Conservation (phyloP, 2,797 vertebrate genomes). For the Chloroceryle inda region DNA sequence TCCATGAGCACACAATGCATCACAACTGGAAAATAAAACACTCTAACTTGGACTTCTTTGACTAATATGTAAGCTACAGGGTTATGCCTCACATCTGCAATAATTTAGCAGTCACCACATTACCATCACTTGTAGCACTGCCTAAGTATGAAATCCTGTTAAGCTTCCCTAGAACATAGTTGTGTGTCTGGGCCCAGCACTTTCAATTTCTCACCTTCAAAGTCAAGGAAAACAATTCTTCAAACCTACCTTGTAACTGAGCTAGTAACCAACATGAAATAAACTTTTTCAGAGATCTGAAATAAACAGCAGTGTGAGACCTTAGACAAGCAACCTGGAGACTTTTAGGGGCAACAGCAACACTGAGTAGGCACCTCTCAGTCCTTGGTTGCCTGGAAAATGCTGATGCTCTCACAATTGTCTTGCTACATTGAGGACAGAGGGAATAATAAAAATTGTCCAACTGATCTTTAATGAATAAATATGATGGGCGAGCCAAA, state of each 20-base stretch:
- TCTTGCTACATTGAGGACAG: not conserved
- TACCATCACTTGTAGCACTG: not conserved
- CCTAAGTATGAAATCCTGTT: not conserved
- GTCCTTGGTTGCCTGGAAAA: not conserved
- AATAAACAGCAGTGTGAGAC: not conserved
- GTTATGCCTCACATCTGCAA: not conserved
- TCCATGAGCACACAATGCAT: not conserved
- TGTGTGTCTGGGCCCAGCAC: not conserved
- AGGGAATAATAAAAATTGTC: not conserved
- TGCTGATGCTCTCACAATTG: not conserved
- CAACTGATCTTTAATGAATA: not conserved
- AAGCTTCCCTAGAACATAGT: not conserved
- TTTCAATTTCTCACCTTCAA: not conserved
- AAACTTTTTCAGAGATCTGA: not conserved
- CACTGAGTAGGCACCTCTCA: not conserved
- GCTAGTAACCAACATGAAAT: not conserved
- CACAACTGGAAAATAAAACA: not conserved
- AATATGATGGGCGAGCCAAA: not conserved
- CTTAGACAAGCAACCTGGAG: not conserved
- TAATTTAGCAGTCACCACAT: not conserved
- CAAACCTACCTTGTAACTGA: not conserved
- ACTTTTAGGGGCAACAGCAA: not conserved
- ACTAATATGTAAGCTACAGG: not conserved
- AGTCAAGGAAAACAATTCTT: not conserved
- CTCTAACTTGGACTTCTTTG: not conserved